Percentiles rank a stretch among this genome's conserved stretches.
phyloP scores from a whole-genome alignment of 2,888 invertebrate species.

The Agonopterix arenella region DNA sequence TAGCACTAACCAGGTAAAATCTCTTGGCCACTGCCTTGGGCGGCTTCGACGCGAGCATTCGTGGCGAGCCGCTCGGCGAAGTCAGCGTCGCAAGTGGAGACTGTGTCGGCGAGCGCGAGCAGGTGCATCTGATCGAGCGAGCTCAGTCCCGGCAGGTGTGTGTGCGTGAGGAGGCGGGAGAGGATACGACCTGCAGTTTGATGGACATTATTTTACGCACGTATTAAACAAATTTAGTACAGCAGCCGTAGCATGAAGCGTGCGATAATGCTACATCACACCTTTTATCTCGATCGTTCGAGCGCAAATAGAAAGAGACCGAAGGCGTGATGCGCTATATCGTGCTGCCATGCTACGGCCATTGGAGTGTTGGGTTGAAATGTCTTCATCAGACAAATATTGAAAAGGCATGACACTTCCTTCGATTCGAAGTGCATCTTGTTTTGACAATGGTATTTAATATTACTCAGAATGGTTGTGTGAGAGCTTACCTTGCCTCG shows the following conservation, averaged over 20 bases:
- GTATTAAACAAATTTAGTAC: too few relatives aligned
- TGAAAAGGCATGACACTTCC: too few relatives aligned
- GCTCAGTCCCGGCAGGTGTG: slow-evolving; percentile 94
- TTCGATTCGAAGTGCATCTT: too few relatives aligned
- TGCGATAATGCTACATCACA: too few relatives aligned
- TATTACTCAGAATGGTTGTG: not conserved
- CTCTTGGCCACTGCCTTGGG: slow-evolving; percentile 45
- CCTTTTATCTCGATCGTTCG: too few relatives aligned
- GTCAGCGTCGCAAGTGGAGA: slow-evolving; percentile 94
- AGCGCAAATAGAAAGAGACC: too few relatives aligned
- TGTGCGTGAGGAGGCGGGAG: slow-evolving; percentile 94
- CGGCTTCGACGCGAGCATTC: slow-evolving; percentile 50
- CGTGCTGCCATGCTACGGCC: not conserved
- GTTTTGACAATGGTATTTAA: too few relatives aligned
- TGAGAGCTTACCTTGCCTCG: slow-evolving; percentile 80
- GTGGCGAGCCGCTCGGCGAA: slow-evolving; percentile 87
- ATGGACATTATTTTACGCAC: not conserved
- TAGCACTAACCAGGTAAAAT: slow-evolving; percentile 46
- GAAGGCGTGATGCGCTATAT: too few relatives aligned
- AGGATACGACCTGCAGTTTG: slow-evolving; percentile 80
- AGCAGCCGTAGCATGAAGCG: too few relatives aligned
- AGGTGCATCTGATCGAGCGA: slow-evolving; percentile 99
- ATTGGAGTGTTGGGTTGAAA: not conserved
- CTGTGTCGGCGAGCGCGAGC: slow-evolving; percentile 98
- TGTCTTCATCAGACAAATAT: too few relatives aligned